phyloP scores from a whole-genome alignment of 1,140 invertebrate genomes.

The Drosophila athabasca region DNA sequence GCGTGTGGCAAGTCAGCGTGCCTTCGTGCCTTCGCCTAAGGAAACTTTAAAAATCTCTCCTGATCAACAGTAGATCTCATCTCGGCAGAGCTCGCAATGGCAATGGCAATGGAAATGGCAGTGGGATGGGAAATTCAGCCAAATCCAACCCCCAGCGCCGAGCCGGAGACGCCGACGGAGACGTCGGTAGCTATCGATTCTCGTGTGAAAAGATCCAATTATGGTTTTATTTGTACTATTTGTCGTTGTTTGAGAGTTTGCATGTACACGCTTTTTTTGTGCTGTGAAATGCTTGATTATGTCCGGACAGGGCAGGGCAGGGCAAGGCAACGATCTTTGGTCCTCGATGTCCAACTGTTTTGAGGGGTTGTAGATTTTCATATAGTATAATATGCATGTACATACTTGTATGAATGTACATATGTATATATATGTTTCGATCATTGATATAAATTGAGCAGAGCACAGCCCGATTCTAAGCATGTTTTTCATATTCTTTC shows the following conservation, averaged over 20 bases:
- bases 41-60: constrained; percentile 24
- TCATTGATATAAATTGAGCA: too few relatives aligned
- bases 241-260: constrained; percentile 6
- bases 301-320: too few relatives aligned
- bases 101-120: background rate
- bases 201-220: constrained; percentile 80
- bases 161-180: background rate
- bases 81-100: too few relatives aligned
- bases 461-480: too few relatives aligned
- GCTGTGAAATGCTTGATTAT: too few relatives aligned
- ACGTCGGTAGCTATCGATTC: constrained; percentile 57
- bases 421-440: too few relatives aligned
- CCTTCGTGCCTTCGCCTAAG: constrained; percentile 15
- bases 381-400: too few relatives aligned
- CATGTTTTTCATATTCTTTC: too few relatives aligned
- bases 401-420: too few relatives aligned
- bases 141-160: constrained; percentile 40
- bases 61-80: constrained; percentile 27
- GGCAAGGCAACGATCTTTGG: too few relatives aligned
- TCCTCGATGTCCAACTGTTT: too few relatives aligned
- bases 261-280: constrained; percentile 20
- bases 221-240: constrained; percentile 73
- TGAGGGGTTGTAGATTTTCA: too few relatives aligned
- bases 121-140: background rate
- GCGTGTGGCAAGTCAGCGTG: constrained; percentile 49